Evolutionary conservation across 2,888 invertebrate genomes (phyloP), one percentile per base, ranked within the genome.

Genomic region (Andrena camellia): DNA sequence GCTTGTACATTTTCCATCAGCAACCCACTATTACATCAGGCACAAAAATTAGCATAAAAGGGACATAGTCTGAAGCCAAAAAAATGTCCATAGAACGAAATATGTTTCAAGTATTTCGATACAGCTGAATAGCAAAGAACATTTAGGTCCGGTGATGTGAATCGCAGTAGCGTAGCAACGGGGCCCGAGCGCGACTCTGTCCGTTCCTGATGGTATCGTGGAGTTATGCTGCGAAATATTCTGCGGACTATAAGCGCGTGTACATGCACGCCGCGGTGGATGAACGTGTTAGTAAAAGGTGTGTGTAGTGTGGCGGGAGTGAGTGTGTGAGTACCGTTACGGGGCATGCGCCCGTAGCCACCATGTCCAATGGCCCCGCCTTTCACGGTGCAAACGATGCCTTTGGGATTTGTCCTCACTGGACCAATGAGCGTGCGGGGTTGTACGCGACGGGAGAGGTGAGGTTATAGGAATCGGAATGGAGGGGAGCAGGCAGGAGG

Each of bases 371-470:
- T 86, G 67, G 90, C 90, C 88, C 90, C 93, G 93, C 92, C 92
- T 89, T 87, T 87, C 78, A 80, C 85, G 86, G 81, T 83, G 86
- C 86, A 78, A 84, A 92, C 90, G 91, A 92, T 91, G 89, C 93
- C 92, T 91, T 91, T 93, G 93, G 93, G 93, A 93, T 93, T 93
- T 93, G 93, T 93, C 92, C 89, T 86, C 85, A 76, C 81, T 81
- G 87, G 88, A 82, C 93, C 93, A 93, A 93, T 93, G 83, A 74
- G 73, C 59, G 42, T 7, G 3, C 70, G 29, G 48, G 85, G 70
- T 80, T 80, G 69, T 29, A 76, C 17, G 78, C n/a, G 79, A 67
- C 31, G 83, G 33, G 76, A 81, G 81, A 73, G 74, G 74, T 66
- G 73, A 74, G 81, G 81, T 73, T 75, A 68, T 50, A 57, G 50